phyloP scores from a whole-genome alignment of 2,888 invertebrate genomes.

The Xestia c-nigrum region DNA sequence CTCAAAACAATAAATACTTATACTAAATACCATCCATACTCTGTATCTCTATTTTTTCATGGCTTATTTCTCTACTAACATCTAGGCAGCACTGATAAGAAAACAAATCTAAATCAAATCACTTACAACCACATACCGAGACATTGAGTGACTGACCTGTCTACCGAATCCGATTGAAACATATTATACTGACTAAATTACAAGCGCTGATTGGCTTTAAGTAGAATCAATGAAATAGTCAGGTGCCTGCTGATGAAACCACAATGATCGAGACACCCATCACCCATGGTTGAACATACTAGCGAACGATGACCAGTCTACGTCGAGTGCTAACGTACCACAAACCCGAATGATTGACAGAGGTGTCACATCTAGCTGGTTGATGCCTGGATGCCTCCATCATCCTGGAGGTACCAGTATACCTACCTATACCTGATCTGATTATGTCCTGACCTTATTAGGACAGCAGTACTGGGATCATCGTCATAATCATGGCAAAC shows the following conservation, averaged over 20 bases:
- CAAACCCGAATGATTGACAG: not conserved
- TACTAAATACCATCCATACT: too few species aligned
- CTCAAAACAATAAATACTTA: not conserved
- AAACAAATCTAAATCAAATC: not conserved
- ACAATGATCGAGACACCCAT: not conserved
- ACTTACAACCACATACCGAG: not conserved
- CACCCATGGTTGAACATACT: not conserved
- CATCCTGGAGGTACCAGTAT: not conserved
- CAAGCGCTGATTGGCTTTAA: not conserved
- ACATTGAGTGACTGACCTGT: not conserved
- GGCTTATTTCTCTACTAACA: constrained; percentile 11
- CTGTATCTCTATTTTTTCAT: not conserved
- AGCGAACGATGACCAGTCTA: not conserved
- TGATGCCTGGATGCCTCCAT: not conserved
- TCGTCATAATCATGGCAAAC: not conserved
- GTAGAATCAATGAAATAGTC: not conserved
- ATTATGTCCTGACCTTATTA: not conserved
- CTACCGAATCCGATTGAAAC: not conserved
- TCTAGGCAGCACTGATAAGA: not conserved
- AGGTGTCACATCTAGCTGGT: not conserved
- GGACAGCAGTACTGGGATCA: not conserved
- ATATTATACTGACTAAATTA: not conserved
- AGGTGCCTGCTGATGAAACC: not conserved
- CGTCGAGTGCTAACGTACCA: not conserved
- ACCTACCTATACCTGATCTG: not conserved